These are phyloP conservation scores for Delichon dasypus DNA, from an alignment of 2,797 vertebrate genomes.

Conservation along the genomic window DNA sequence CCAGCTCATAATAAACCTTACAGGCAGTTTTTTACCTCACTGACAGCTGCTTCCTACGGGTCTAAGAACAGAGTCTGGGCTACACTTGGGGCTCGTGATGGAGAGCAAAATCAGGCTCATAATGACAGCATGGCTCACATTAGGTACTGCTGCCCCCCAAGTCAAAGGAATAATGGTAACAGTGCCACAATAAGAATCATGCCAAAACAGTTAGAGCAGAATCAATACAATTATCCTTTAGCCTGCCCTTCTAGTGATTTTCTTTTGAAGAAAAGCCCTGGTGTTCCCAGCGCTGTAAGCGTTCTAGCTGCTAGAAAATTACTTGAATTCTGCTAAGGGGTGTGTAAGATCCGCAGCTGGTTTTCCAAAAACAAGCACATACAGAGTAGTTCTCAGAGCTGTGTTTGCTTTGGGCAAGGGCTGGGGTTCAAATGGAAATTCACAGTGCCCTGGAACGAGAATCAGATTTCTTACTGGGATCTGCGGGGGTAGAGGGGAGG, in stretches of 20 bases:
- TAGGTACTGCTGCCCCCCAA: not conserved
- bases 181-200: not conserved
- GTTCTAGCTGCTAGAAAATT: not conserved
- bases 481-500: not conserved
- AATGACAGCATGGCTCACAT: not conserved
- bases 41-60: not conserved
- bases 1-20: not conserved
- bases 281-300: not conserved
- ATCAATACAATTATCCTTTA: not conserved
- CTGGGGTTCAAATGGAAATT: not conserved
- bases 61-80: not conserved
- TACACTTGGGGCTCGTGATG: not conserved
- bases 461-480: not conserved
- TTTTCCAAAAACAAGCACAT: not conserved
- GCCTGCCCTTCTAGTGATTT: not conserved
- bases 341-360: not conserved
- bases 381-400: not conserved
- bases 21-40: not conserved
- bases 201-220: not conserved
- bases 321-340: not conserved
- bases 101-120: not conserved
- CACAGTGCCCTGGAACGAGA: not conserved
- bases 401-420: slow-evolving; percentile 31
- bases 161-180: not conserved
- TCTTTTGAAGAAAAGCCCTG: not conserved